Percentiles rank a stretch among this genome's conserved stretches.
These are phyloP conservation scores for Catonia carolina DNA, from an alignment of 2,888 invertebrate genomes.

Conservation along the genomic window DNA sequence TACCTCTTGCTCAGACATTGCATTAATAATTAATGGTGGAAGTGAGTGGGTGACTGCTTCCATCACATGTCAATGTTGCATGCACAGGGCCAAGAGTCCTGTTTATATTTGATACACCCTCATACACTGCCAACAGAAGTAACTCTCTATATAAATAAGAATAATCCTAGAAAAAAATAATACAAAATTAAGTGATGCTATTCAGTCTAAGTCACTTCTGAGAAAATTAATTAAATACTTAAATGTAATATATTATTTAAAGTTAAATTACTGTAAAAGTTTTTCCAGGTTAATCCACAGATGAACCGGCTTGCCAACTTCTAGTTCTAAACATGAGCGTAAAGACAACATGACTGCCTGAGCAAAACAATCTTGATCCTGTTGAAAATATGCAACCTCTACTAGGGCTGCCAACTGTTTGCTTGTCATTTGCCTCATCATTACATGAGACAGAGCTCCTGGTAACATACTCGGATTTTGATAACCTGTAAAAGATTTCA, in stretches of 20 bases:
- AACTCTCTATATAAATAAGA: too few species aligned
- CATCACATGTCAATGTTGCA: too few species aligned
- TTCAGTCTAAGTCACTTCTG: background rate
- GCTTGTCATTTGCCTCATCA: slow-evolving; percentile 29
- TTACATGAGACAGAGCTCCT: slow-evolving; percentile 29
- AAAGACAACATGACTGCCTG: slow-evolving; percentile 30
- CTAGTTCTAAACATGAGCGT: slow-evolving; percentile 15
- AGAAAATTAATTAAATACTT: background rate
- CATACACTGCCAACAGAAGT: too few species aligned
- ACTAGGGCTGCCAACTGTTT: slow-evolving; percentile 31
- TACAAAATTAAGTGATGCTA: background rate
- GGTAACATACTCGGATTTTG: slow-evolving; percentile 30
- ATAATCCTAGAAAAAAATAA: background rate
- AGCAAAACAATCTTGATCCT: slow-evolving; percentile 28
- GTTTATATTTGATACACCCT: too few species aligned
- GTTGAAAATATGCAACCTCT: slow-evolving; percentile 28
- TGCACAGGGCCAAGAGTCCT: too few species aligned
- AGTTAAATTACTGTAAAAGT: slow-evolving; percentile 32
- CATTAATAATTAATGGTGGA: too few species aligned
- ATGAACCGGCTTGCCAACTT: slow-evolving; percentile 18
- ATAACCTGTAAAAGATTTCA: slow-evolving; percentile 26
- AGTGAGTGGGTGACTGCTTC: too few species aligned
- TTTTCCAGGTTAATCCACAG: slow-evolving; percentile 35
- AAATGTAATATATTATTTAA: background rate
- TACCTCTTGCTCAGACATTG: too few species aligned